These are phyloP conservation scores for Myxocyprinus asiaticus DNA, from an alignment of 2,113 vertebrate genomes.

Conservation along the genomic window DNA sequence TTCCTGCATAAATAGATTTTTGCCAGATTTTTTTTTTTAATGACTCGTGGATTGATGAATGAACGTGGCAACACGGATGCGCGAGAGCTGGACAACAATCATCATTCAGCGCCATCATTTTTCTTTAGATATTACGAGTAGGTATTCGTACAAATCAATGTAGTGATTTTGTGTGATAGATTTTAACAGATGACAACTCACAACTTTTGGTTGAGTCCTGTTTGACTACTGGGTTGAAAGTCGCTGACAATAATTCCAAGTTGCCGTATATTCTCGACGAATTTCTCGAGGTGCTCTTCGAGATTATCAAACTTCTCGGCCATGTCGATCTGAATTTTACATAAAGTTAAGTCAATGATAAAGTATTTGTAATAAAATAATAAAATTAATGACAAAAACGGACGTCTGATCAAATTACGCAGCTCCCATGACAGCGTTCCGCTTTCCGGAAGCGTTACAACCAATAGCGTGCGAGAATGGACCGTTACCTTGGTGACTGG, in stretches of 20 bases:
- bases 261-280: slow-evolving; percentile 97
- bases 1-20: slow-evolving; percentile 74
- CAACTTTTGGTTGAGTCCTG: slow-evolving; percentile 96
- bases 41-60: too few species aligned
- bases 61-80: too few species aligned
- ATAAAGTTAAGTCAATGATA: neutral
- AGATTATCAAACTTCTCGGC: slow-evolving; percentile 96
- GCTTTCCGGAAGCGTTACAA: slow-evolving; percentile 36
- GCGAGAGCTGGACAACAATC: neutral
- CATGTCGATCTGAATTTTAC: slow-evolving; percentile 68
- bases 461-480: slow-evolving; percentile 19
- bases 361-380: neutral
- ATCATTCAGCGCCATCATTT: neutral
- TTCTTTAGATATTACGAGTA: neutral
- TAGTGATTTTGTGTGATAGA: neutral
- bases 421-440: slow-evolving; percentile 23
- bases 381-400: slow-evolving; percentile 10
- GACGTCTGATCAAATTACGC: neutral
- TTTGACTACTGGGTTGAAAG: slow-evolving; percentile 97
- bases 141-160: neutral
- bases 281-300: slow-evolving; percentile 97
- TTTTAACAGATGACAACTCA: slow-evolving; percentile 61
- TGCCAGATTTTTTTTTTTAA: too few species aligned
- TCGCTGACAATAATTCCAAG: slow-evolving; percentile 98
- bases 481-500: slow-evolving; percentile 15